phyloP scores from a whole-genome alignment of 2,113 vertebrate species.

The Balaenoptera acutorostrata region DNA sequence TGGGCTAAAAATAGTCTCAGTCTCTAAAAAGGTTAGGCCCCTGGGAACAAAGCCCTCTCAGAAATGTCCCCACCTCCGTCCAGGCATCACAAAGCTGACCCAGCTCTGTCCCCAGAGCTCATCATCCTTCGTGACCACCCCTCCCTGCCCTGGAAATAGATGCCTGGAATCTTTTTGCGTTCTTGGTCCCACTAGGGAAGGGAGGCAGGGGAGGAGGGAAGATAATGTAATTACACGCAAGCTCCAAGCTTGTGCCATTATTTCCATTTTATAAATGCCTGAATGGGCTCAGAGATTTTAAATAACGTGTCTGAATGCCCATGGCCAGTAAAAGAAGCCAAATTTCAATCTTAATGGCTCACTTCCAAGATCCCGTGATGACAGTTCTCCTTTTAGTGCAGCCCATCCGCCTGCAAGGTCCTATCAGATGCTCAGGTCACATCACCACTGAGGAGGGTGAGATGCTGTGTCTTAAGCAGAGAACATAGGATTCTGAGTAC shows the following conservation, averaged over 20 bases:
- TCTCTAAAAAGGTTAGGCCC: conserved; percentile 1
- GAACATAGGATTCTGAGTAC: neutral
- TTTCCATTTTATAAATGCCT: conserved; percentile 21
- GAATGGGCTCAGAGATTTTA: neutral
- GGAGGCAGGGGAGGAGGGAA: neutral
- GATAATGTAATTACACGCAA: neutral
- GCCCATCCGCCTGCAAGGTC: neutral
- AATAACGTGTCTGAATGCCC: neutral
- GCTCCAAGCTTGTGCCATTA: neutral
- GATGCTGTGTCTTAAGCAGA: neutral
- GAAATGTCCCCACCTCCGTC: neutral
- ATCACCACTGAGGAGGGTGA: neutral
- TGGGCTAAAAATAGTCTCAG: conserved; percentile 53
- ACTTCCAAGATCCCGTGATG: neutral
- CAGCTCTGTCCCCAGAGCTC: neutral
- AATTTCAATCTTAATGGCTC: neutral
- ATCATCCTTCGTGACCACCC: neutral
- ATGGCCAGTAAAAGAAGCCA: neutral
- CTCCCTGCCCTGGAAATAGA: neutral
- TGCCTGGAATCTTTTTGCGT: neutral
- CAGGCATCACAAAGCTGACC: neutral
- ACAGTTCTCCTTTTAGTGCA: neutral
- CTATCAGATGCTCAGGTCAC: neutral
- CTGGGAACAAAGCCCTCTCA: conserved; percentile 1
- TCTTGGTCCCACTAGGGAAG: neutral